Conservation (phyloP, 1,140 invertebrate genomes). For the Planococcus citri region DNA sequence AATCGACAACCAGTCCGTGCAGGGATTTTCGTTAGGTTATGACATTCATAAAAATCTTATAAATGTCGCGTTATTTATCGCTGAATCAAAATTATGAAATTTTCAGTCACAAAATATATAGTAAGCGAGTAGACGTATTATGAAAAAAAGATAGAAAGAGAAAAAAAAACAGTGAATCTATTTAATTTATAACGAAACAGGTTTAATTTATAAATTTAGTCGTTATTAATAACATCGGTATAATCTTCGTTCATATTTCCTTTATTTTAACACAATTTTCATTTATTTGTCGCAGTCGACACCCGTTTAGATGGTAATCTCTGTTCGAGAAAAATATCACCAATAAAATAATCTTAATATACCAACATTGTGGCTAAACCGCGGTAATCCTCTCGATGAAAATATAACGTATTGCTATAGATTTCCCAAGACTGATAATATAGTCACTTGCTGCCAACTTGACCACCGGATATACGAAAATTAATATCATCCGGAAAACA, state of each 20-base stretch:
- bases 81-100: not conserved
- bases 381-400: not conserved
- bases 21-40: not conserved
- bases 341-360: not conserved
- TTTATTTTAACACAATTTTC: slow-evolving; percentile 4
- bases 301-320: not conserved
- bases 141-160: no score
- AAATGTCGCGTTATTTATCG: not conserved
- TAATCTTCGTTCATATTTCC: not conserved
- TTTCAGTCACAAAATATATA: not conserved
- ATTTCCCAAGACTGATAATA: not conserved
- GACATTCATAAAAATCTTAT: not conserved
- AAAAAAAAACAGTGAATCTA: not conserved
- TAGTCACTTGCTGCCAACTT: not conserved
- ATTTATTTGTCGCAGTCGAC: slow-evolving; percentile 2
- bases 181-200: slow-evolving; percentile 2
- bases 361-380: not conserved
- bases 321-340: not conserved
- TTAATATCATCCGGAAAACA: not conserved
- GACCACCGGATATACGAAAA: not conserved
- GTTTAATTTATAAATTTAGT: slow-evolving; percentile 4
- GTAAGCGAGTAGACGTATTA: no score
- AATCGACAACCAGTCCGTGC: not conserved
- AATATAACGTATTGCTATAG: not conserved
- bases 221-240: not conserved